phyloP scores from a whole-genome alignment of 2,888 invertebrate species.

The Caenorhabditis becei region DNA sequence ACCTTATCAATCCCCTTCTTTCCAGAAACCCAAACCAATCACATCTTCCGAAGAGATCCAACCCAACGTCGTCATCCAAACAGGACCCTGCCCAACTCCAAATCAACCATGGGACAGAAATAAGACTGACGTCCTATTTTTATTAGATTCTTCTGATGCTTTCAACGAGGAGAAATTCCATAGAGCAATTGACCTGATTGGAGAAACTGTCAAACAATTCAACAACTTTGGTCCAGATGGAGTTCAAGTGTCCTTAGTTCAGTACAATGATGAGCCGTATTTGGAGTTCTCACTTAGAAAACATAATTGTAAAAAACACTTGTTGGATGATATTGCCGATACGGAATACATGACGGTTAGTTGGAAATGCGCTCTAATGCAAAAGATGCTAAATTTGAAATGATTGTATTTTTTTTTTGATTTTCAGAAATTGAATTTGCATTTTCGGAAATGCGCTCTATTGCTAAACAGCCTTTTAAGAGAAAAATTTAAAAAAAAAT shows the following conservation, averaged over 20 bases:
- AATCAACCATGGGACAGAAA: conserved; percentile 67
- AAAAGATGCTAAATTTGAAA: background rate
- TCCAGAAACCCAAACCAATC: conserved; percentile 5
- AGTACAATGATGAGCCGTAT: conserved; percentile 77
- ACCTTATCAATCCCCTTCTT: background rate
- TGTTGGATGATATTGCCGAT: conserved; percentile 76
- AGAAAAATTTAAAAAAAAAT: no score
- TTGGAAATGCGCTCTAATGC: background rate
- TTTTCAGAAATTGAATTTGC: no score
- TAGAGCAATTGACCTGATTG: conserved; percentile 71
- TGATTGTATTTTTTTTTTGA: no score
- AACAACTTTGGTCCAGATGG: conserved; percentile 77
- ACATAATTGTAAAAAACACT: conserved; percentile 74
- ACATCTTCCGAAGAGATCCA: conserved; percentile 56
- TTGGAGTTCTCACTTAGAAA: conserved; percentile 78
- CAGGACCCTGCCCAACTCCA: conserved; percentile 68
- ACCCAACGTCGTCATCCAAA: conserved; percentile 51
- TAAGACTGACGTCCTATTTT: conserved; percentile 75
- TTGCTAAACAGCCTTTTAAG: no score
- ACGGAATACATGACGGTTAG: conserved; percentile 74
- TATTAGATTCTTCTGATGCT: conserved; percentile 75
- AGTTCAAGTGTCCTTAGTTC: conserved; percentile 76
- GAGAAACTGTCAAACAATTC: conserved; percentile 73
- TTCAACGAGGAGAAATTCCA: conserved; percentile 73
- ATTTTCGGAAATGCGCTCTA: no score